Evolutionary conservation across 1,140 invertebrate genomes (phyloP).

Genomic region (Trissolcus basalis): DNA sequence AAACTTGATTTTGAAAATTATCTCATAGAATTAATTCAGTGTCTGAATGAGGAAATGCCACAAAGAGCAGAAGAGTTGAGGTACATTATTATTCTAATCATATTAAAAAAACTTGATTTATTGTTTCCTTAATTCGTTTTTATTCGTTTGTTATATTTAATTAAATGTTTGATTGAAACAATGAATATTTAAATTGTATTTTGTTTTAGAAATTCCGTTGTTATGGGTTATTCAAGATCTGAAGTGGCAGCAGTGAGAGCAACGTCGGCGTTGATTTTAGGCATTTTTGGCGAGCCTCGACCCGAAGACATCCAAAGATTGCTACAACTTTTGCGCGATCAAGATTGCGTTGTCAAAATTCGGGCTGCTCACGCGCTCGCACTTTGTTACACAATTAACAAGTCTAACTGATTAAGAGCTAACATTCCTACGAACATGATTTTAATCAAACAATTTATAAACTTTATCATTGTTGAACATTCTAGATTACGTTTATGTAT

Average conservation of each 20-base stretch:
- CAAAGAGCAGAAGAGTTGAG: conserved; percentile 68
- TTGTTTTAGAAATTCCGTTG: conserved; percentile 64
- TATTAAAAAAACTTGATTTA: too few species aligned
- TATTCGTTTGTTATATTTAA: too few species aligned
- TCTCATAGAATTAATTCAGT: conserved; percentile 62
- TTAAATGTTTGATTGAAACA: too few species aligned
- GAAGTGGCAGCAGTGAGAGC: conserved; percentile 64
- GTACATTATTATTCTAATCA: conserved; percentile 32
- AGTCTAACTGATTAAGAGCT: too few species aligned
- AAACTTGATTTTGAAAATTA: conserved; percentile 62
- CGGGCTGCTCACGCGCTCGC: conserved; percentile 79
- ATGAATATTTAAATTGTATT: too few species aligned
- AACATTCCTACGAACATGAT: too few species aligned
- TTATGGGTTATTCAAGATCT: conserved; percentile 69
- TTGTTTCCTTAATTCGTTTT: too few species aligned
- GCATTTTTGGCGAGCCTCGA: conserved; percentile 64
- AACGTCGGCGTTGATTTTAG: conserved; percentile 68
- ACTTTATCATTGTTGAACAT: too few species aligned
- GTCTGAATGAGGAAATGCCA: conserved; percentile 64
- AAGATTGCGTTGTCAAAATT: conserved; percentile 77
- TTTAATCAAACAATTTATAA: too few species aligned
- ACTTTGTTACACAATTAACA: conserved; percentile 61
- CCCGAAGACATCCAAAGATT: conserved; percentile 75
- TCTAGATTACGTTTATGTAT: too few species aligned
- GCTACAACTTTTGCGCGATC: conserved; percentile 79